Base-by-base conservation (phyloP, 2,888 invertebrate species). In the Smittia sp. region DNA sequence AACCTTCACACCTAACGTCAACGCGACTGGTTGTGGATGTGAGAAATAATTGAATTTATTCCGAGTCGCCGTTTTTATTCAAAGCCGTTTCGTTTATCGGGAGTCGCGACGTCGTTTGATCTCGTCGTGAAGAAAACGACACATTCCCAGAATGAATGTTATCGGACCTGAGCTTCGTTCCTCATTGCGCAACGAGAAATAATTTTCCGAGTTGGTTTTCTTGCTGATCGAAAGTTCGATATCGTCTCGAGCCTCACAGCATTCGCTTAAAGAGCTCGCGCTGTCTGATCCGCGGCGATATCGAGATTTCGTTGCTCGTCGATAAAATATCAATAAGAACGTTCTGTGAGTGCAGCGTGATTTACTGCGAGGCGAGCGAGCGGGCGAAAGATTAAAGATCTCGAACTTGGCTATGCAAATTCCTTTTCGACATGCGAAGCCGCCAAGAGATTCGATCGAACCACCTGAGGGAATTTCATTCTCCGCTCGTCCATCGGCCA, bases 341-440 rank as follows among this genome's bases (percentile, higher is more conserved):
- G 27, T 25, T 70, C 20, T 46, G 18, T 58, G 3, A 18, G 46
- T 22, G 58, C n/a, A 18, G 11, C 15, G 58, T 22, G 58, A 32
- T 15, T 52, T 52, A 58, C 18, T n/a, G 20, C 15, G 32, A 20
- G 54, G 24, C 11, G 58, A 15, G 24, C 9, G 25, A 24, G 52
- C 20, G 27, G 54, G 54, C 18, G 25, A 24, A 11, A 70, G 70
- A 70, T 70, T 70, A 70, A 70, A 70, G 70, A 70, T 70, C 70
- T 70, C 58, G 70, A 70, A 70, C 70, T 70, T 70, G 54, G 58
- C 58, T 70, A 70, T 70, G 70, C 70, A 70, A 70, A 70, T 70
- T 70, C 70, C 22, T 18, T 38, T 69, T 22, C 70, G 70, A 70
- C 54, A 70, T 54, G 70, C 70, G 58, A 54, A 70, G 27, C 32